phyloP scores from a whole-genome alignment of 2,797 vertebrate species.

The Syncerus caffer region DNA sequence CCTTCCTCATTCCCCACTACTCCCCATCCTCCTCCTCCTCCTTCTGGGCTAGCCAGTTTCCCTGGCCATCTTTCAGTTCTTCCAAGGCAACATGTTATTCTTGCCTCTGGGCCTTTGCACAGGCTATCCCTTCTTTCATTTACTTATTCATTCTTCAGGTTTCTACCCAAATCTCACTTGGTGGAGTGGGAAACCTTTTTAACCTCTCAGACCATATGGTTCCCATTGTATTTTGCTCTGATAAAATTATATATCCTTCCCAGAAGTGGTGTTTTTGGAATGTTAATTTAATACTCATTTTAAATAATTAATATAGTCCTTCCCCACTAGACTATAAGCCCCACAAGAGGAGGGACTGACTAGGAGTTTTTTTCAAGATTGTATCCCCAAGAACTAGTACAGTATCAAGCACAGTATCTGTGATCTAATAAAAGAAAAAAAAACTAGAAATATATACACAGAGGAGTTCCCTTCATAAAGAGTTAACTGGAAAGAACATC shows the following conservation, averaged over 20 bases:
- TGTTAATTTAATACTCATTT: not conserved
- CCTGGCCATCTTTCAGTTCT: not conserved
- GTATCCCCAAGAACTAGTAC: not conserved
- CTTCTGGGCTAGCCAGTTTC: not conserved
- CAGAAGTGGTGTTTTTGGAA: not conserved
- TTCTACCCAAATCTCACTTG: constrained; percentile 5
- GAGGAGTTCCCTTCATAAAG: constrained; percentile 9
- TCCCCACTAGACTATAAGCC: not conserved
- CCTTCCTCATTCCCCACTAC: not conserved
- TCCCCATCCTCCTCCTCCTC: not conserved
- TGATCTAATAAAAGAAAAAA: not conserved
- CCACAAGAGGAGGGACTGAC: not conserved
- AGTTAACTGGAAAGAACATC: constrained; percentile 4
- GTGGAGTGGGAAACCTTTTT: not conserved
- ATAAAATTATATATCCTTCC: constrained; percentile 11
- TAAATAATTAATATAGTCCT: not conserved
- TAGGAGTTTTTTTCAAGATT: not conserved
- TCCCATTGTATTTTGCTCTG: not conserved
- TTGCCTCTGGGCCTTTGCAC: not conserved
- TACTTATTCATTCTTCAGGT: not conserved
- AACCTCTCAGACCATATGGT: not conserved
- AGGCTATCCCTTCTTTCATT: not conserved
- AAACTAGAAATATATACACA: not conserved
- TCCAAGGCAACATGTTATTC: not conserved
- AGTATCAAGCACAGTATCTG: not conserved